Conservation (phyloP, 2,888 invertebrate species). For the Noctua janthina region DNA sequence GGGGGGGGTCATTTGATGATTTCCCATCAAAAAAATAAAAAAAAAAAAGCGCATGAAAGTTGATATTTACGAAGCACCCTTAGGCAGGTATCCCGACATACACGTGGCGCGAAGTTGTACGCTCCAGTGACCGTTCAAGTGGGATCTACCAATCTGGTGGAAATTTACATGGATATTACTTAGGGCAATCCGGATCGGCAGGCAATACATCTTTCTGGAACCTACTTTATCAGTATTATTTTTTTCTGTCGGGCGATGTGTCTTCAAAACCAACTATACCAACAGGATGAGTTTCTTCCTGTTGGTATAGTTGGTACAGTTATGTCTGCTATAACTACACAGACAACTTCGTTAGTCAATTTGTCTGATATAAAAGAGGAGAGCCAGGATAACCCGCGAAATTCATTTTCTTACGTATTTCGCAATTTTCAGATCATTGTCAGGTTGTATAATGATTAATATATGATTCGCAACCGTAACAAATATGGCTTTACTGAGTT, state of each 20-base stretch:
- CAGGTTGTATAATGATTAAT: too few species aligned
- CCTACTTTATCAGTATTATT: background rate
- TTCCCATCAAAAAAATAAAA: too few species aligned
- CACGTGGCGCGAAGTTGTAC: constrained; percentile 10
- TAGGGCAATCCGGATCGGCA: constrained; percentile 1
- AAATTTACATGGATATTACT: constrained; percentile 52
- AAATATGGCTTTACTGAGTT: too few species aligned
- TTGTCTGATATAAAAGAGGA: background rate
- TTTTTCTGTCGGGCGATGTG: background rate
- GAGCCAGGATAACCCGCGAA: too few species aligned
- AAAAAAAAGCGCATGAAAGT: background rate
- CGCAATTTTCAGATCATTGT: too few species aligned
- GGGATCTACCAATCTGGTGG: constrained; percentile 33
- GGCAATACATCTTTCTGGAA: constrained; percentile 22
- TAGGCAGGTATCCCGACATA: constrained; percentile 31
- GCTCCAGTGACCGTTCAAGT: constrained; percentile 38
- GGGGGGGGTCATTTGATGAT: too few species aligned
- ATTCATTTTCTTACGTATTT: too few species aligned
- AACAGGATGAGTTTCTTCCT: too few species aligned
- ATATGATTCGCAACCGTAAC: too few species aligned
- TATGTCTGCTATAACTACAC: background rate
- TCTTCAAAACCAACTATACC: background rate
- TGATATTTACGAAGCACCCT: background rate
- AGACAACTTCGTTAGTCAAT: background rate
- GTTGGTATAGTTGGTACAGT: too few species aligned